These are phyloP conservation scores for Calameuta filiformis DNA, from an alignment of 2,888 invertebrate species.

Conservation along the genomic window DNA sequence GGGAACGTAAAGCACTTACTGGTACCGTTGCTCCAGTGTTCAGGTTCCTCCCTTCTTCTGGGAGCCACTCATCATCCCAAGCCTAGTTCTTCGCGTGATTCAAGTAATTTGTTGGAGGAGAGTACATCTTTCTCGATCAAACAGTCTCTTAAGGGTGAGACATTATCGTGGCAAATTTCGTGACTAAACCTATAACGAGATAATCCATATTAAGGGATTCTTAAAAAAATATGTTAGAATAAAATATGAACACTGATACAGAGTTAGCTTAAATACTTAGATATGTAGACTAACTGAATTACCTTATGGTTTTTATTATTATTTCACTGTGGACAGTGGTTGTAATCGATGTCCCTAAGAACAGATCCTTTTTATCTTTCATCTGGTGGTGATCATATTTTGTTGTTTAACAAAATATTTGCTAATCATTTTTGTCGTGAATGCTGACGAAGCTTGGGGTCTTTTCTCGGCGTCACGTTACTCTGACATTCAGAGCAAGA, in stretches of 20 bases:
- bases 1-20: not conserved
- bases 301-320: not conserved
- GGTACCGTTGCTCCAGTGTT: not conserved
- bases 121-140: slow-evolving; percentile 8
- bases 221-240: not conserved
- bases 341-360: not conserved
- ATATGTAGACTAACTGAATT: not conserved
- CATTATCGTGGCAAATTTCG: not conserved
- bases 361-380: slow-evolving; percentile 48
- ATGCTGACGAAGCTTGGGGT: slow-evolving; percentile 5
- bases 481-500: slow-evolving; percentile 6
- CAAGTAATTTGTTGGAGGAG: slow-evolving; percentile 6
- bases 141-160: slow-evolving; percentile 2
- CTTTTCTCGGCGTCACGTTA: slow-evolving; percentile 28
- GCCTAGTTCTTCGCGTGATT: slow-evolving; percentile 5
- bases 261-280: not conserved
- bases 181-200: not conserved
- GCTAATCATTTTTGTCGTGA: not conserved
- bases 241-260: not conserved
- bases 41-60: slow-evolving; percentile 16
- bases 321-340: not conserved
- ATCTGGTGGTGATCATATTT: slow-evolving; percentile 15
- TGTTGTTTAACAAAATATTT: not conserved
- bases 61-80: slow-evolving; percentile 33
- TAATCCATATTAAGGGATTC: not conserved